Evolutionary conservation across 2,888 invertebrate genomes (phyloP), one percentile per base, ranked within the genome.

Genomic region (Bombylius major): DNA sequence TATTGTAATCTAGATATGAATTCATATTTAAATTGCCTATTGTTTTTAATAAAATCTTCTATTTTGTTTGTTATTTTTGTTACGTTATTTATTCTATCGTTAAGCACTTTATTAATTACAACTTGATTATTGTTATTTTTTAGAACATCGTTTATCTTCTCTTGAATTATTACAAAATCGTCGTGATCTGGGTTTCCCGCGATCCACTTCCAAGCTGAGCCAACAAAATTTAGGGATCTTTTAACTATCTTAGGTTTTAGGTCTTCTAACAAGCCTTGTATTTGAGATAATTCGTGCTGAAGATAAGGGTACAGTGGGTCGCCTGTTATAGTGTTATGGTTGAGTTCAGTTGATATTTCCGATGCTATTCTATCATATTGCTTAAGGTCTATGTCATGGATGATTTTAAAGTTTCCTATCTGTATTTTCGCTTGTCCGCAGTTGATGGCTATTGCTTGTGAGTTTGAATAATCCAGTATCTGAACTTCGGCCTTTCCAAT

Each of bases 391-490:
- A 57, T 59, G 33, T 58, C 52, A 13, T 59, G 58, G 33, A 59
- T 56, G 12, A 58, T 46, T 42, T 57, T 53, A 23, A 58, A 59
- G 23, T 46, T 53, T 53, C 56, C 58, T 11, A 34, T 54, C 32
- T 58, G 58, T 33, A 56, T 14, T 49, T 53, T 54, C 47, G 51
- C 60, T 32, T 34, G 23, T 12, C 56, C 56, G 11, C 46, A 48
- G 47, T 44, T 50, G 34, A 59, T 59, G 23, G 54, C 45, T 13
- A 55, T 50, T 31, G 57, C 14, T 23, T 58, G 56, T 1, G 58
- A 60, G 47, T 60, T 55, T 12, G 58, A 50, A n/a, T 56, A 58
- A n/a, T 58, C 56, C 50, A 59, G 44, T 13, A 59, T 56, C 47
- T 56, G 58, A 31, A 49, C 39, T 13, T 56, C 54, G 23, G 23